phyloP scores from a whole-genome alignment of 2,113 vertebrate genomes.

The Agelaius phoeniceus region DNA sequence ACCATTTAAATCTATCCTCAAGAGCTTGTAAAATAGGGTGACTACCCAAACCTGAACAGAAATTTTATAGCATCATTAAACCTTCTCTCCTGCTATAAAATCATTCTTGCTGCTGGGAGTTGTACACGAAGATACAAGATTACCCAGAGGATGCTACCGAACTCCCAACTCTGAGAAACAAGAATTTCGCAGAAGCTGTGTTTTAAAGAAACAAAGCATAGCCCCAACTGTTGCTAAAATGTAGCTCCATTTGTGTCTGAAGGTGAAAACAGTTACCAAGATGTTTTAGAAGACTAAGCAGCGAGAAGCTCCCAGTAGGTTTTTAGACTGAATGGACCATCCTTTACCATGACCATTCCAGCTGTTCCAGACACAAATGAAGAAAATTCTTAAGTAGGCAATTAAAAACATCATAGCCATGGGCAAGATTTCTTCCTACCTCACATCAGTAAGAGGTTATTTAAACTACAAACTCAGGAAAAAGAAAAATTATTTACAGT shows the following conservation, averaged over 20 bases:
- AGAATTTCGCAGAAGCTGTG: fast-evolving
- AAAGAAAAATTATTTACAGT: neutral
- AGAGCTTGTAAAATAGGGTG: neutral
- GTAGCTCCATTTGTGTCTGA: neutral
- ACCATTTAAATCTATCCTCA: neutral
- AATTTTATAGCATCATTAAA: neutral
- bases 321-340: neutral
- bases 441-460: neutral
- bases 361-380: neutral
- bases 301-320: neutral
- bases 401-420: neutral
- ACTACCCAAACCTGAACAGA: neutral
- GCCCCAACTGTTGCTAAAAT: neutral
- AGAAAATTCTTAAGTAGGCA: neutral
- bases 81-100: neutral
- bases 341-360: neutral
- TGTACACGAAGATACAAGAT: neutral
- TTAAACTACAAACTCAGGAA: neutral
- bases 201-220: neutral
- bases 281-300: neutral
- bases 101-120: neutral
- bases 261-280: neutral
- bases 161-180: neutral
- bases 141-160: neutral
- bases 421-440: neutral